Percentiles rank a stretch among this genome's conserved stretches.
Conservation (phyloP, 2,797 vertebrate species). For the Spea hammondii region DNA sequence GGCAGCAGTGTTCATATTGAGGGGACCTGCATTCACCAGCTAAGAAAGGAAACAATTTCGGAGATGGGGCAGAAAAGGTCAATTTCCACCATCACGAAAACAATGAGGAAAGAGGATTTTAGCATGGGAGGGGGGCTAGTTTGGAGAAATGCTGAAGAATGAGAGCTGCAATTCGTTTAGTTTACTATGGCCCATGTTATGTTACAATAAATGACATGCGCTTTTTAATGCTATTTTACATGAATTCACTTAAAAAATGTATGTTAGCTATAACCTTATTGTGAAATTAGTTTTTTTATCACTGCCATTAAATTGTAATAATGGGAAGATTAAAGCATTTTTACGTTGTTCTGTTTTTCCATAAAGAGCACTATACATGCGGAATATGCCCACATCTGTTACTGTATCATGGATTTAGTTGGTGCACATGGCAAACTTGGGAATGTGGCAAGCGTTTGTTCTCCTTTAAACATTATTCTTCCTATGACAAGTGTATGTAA, state of each 20-base stretch:
- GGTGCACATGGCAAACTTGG: neutral
- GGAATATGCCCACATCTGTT: too few relatives aligned
- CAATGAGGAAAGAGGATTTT: constrained; percentile 29
- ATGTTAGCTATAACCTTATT: too few relatives aligned
- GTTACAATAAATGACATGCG: too few relatives aligned
- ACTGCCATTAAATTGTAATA: too few relatives aligned
- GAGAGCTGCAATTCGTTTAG: constrained; percentile 2
- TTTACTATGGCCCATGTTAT: neutral
- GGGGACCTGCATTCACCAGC: neutral
- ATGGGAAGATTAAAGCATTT: too few relatives aligned
- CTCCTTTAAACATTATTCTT: constrained; percentile 55
- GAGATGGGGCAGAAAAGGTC: constrained; percentile 36
- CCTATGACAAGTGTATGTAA: constrained; percentile 9
- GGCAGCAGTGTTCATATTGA: neutral
- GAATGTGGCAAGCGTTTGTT: constrained; percentile 16
- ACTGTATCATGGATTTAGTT: neutral
- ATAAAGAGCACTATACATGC: too few relatives aligned
- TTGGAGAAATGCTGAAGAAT: constrained; percentile 14
- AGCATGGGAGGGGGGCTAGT: neutral
- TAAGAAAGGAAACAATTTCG: constrained; percentile 43
- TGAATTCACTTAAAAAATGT: too few relatives aligned
- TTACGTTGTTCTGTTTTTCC: too few relatives aligned
- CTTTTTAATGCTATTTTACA: too few relatives aligned
- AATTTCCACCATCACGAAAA: constrained; percentile 38
- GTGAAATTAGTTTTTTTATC: too few relatives aligned